Evolutionary conservation across 2,888 invertebrate species (phyloP).

Genomic region (Pecten maximus): DNA sequence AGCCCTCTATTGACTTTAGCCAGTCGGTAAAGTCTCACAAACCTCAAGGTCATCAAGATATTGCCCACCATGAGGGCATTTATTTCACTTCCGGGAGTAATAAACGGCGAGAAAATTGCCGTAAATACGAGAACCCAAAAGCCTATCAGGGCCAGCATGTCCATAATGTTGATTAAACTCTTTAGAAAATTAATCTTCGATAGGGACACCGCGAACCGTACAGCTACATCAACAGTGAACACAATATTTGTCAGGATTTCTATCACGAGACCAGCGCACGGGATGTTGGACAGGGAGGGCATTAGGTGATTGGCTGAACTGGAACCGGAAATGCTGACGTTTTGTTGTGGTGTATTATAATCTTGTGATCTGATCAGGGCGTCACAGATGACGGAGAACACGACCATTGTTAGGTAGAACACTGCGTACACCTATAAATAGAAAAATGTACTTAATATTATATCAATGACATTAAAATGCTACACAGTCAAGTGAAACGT

Average conservation of each 20-base stretch:
- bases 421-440: background rate
- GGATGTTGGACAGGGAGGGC: background rate
- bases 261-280: background rate
- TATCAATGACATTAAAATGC: no score
- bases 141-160: background rate
- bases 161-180: slow-evolving; percentile 5
- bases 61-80: background rate
- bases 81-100: background rate
- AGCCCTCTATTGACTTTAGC: background rate
- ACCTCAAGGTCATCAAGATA: background rate
- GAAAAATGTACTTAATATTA: background rate
- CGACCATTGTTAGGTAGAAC: background rate
- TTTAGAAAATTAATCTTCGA: background rate
- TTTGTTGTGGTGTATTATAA: background rate
- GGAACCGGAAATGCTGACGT: background rate
- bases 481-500: no score
- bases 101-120: background rate
- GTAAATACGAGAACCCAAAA: background rate
- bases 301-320: background rate
- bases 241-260: background rate
- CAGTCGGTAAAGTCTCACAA: background rate
- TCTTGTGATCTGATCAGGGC: slow-evolving; percentile 1
- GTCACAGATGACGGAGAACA: background rate
- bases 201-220: background rate
- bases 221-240: background rate